A percentile compares a stretch with the other conserved stretches of the same genome.
Evolutionary conservation across 2,797 vertebrate genomes (phyloP).

Genomic region (Sternarchorhynchus goeldii): DNA sequence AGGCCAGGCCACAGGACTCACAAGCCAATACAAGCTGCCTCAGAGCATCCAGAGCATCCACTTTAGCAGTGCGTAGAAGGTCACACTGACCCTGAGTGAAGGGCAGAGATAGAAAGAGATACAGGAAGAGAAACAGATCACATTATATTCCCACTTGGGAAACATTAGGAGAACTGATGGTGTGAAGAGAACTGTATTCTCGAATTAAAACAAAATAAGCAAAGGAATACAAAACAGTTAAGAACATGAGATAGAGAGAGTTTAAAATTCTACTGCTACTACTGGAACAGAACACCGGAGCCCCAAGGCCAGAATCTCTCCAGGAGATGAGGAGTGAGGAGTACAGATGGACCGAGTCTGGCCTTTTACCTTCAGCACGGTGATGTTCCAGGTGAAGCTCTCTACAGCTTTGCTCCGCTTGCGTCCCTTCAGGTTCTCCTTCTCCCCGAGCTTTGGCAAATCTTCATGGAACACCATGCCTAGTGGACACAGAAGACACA

Average conservation of each 20-base stretch:
- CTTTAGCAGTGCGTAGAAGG: constrained; percentile 89
- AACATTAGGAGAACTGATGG: too few relatives aligned
- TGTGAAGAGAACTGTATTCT: too few relatives aligned
- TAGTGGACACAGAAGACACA: constrained; percentile 55
- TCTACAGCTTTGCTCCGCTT: constrained; percentile 77
- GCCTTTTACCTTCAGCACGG: constrained; percentile 71
- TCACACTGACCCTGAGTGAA: constrained; percentile 89
- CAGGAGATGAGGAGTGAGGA: not conserved
- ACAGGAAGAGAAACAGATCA: too few relatives aligned
- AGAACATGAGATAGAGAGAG: not conserved
- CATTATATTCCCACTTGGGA: too few relatives aligned
- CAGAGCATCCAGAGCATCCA: constrained; percentile 89
- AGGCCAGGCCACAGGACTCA: constrained; percentile 85
- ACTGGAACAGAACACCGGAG: not conserved
- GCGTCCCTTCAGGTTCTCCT: constrained; percentile 87
- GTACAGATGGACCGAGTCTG: not conserved
- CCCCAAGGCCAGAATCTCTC: constrained; percentile 1
- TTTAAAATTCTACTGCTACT: not conserved
- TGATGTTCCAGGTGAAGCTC: constrained; percentile 81
- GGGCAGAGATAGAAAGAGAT: constrained; percentile 17
- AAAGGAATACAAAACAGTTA: not conserved
- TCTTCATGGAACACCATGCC: constrained; percentile 96
- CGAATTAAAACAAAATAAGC: too few relatives aligned
- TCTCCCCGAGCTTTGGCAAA: constrained; percentile 87
- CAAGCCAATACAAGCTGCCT: constrained; percentile 94